phyloP scores from a whole-genome alignment of 2,888 invertebrate genomes.

The Oscheius onirici region DNA sequence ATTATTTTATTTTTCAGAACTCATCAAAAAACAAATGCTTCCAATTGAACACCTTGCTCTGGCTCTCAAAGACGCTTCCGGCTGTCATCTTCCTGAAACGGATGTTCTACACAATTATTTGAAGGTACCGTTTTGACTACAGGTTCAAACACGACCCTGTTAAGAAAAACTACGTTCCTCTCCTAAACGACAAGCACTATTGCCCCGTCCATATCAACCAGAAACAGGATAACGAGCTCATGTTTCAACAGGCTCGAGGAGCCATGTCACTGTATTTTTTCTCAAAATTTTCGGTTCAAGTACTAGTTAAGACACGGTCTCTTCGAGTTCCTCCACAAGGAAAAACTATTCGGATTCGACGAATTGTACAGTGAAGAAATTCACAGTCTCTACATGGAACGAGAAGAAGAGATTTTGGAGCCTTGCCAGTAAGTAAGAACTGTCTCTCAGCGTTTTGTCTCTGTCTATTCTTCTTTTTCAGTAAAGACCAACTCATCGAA shows the following conservation, averaged over 20 bases:
- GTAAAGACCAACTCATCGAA: no score
- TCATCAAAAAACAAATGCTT: background rate
- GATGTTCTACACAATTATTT: background rate
- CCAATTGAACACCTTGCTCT: slow-evolving; percentile 6
- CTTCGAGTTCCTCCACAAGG: background rate
- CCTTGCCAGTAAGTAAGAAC: background rate
- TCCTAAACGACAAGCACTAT: no score
- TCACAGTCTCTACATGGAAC: background rate
- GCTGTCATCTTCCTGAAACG: background rate
- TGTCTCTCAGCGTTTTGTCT: no score
- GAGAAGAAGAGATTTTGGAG: background rate
- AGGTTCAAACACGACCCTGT: background rate
- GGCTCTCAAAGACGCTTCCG: background rate
- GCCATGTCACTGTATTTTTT: slow-evolving; percentile 3
- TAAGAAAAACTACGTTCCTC: background rate
- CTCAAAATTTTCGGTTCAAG: background rate
- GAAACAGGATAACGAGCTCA: background rate
- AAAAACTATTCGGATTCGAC: slow-evolving; percentile 4
- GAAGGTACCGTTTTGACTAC: background rate
- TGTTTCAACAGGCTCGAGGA: background rate
- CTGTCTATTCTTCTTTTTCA: background rate
- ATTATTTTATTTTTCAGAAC: background rate
- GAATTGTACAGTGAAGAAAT: background rate
- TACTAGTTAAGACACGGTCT: slow-evolving; percentile 11
- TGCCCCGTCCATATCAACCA: background rate